Conservation (phyloP, 1,140 invertebrate genomes). For the Diabrotica virgifera region DNA sequence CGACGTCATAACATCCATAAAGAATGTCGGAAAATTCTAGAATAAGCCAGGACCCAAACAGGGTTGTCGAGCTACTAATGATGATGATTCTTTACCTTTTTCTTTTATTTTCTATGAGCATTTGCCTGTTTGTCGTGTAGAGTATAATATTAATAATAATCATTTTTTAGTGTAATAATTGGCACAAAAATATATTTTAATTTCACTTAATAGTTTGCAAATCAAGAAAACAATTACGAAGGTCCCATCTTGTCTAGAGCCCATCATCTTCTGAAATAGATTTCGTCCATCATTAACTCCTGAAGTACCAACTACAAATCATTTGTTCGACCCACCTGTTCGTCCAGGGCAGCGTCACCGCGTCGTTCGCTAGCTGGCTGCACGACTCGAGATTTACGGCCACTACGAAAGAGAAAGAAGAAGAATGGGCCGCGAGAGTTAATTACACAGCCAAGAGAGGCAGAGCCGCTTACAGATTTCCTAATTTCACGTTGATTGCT, state of each 20-base stretch:
- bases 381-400: not conserved
- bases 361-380: not conserved
- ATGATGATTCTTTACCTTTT: too few species aligned
- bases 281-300: not conserved
- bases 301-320: not conserved
- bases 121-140: too few species aligned
- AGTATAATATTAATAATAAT: too few species aligned
- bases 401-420: constrained; percentile 1
- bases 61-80: too few species aligned
- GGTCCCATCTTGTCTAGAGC: not conserved
- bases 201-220: not conserved
- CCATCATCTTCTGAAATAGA: not conserved
- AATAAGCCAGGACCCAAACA: too few species aligned
- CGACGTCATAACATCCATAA: too few species aligned
- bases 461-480: constrained; percentile 1
- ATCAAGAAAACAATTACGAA: not conserved
- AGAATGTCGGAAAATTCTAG: too few species aligned
- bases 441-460: constrained; percentile 1
- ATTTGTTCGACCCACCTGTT: not conserved
- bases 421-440: not conserved
- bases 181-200: too few species aligned
- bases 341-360: not conserved
- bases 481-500: constrained; percentile 2
- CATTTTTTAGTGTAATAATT: too few species aligned
- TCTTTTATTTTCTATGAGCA: too few species aligned